Base-by-base conservation (phyloP, 2,113 vertebrate species). In the Monarcha castaneiventris region DNA sequence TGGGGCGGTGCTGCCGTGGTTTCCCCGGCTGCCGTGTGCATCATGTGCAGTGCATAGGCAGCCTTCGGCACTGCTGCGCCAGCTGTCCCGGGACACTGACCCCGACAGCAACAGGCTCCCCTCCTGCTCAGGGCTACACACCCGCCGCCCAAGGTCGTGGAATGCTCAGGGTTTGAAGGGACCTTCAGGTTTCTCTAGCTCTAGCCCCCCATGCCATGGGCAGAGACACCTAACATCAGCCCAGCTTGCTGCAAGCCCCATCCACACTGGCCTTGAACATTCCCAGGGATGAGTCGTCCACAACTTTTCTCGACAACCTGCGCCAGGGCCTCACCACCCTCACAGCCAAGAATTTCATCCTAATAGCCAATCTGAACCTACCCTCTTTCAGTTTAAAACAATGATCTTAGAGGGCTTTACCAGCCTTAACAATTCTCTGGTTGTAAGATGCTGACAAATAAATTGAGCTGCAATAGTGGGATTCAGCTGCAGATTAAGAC, bases 111-210 rank as follows among this genome's bases (percentile, higher is more conserved):
- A 9, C 7, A 39, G 39, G 33, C 27, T 33, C 2, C 13, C 10
- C 2, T 73, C 5, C 41, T 39, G 14, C 26, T 43, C 21, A 11
- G 39, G 15, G 27, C 9, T 37, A 7, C 33, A 18, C 3, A 2
- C 14, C 14, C 1, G 2, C 1, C 0, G 13, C 20, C 22, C 39
- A 26, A 5, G 32, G 35, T 19, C 1, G 0, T 19, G 23, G 9
- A 46, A 12, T 63, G 27, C 17, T 46, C 7, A 3, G 39, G 14
- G 17, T 9, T 46, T 22, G 33, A 63, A 54, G 11, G 2, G 5
- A 27, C 3, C 2, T 21, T 17, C 33, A 44, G 14, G 22, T 11
- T 73, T 3, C 6, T 72, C 21, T 8, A 5, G 26, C 19, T 52
- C 56, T 13, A 52, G 9, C 8, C 3, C 2, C 8, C 7, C 23